Evolutionary conservation across 2,888 invertebrate species (phyloP), one percentile per base, ranked within the genome.

Genomic region (Thereva unica): DNA sequence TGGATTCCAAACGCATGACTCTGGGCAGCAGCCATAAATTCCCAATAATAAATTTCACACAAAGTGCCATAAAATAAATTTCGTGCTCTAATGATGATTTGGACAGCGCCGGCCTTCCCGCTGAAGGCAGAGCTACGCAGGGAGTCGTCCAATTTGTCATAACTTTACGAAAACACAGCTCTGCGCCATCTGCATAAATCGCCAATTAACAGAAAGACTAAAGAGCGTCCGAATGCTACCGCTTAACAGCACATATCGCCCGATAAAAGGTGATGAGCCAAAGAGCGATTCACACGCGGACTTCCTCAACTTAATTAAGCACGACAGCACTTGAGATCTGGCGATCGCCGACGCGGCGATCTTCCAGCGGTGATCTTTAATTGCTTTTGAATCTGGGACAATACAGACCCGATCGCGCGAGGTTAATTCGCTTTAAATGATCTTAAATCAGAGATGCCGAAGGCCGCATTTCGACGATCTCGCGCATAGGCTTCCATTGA

Each of bases 381-480:
- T 45, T 9, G 12, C 38, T 38, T 47, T 37, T 47, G 47, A 59
- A 59, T 59, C 45, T 59, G 47, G 57, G 57, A 59, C 57, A 59
- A 44, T 47, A 55, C 9, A 38, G 47, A 45, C 38, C 47, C 37
- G 47, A 34, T 59, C 47, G 57, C 37, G 37, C 45, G 57, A 59
- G 57, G 57, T 59, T 59, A 59, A 59, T 47, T 47, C 57, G 5
- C n/a, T 35, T 47, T 59, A 45, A 59, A 47, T 37, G 57, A 12
- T 59, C 57, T 47, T 47, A 10, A 1, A 9, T 8, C 45, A 59
- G 47, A 47, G 57, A 23, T 23, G 23, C 23, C 47, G 37, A 59
- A 59, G 57, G 57, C 9, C 57, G 34, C 6, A 6, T 37, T 45
- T 59, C 23, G 23, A 23, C 23, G 23, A 23, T 23, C 23, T 23